Base-by-base conservation (phyloP, 2,888 invertebrate species). In the Maniola hyperantus region DNA sequence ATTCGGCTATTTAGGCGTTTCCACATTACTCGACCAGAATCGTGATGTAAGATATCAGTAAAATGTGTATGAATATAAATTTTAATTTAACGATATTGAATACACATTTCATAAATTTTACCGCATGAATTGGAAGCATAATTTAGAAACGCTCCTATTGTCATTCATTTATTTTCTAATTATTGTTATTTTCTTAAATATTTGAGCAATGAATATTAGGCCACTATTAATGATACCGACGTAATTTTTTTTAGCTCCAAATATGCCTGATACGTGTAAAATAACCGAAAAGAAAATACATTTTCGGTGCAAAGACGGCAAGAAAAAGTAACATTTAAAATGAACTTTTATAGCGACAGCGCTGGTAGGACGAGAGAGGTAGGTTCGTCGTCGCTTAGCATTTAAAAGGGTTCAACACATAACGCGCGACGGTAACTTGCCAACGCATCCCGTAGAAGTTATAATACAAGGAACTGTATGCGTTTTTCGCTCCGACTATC, bases 341-440 rank as follows among this genome's bases (percentile, higher is more conserved):
- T 8, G 34, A n/a, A 61, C 50, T 36, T 26, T 26, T 51, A 39
- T 20, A 61, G 50, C 61, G 61, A 50, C 61, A 61, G 61, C 61
- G 61, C 39, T 61, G 18, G 10, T 15, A 15, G 6, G 10, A 36
- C 50, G 33, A 36, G 20, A 60, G 34, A 18, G 20, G 13, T 18
- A 15, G 48, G 10, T 42, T 2, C 51, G 61, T 50, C 61, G 50
- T 51, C 50, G 51, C 61, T 61, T 50, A 50, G 50, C 61, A 18
- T 51, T 36, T 20, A 0, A 48, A 15, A 15, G 15, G 8, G 8
- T 48, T 20, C 50, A 26, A 26, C 18, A 51, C 50, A 18, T 4
- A 6, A 20, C 5, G 13, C 20, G 20, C n/a, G 46, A 26, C 26
- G 26, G 26, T 2, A 26, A 26, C 26, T 26, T 26, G 26, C 26